Evolutionary conservation across 2,888 invertebrate genomes (phyloP), one percentile per base, ranked within the genome.

Genomic region (Cistogaster globosa): DNA sequence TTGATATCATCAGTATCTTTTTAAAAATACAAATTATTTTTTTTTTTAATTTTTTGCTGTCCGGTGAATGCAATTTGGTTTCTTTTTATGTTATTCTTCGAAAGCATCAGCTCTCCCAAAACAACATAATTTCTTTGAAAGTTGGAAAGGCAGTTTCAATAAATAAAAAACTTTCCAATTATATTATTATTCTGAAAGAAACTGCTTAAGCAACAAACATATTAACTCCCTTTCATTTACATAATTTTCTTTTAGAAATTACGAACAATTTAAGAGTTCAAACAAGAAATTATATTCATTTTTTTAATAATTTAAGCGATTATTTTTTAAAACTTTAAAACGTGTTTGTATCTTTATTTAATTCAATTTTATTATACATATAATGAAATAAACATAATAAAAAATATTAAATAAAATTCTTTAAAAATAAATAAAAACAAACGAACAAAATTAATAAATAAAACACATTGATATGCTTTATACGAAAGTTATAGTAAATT

Each of bases 371-470:
- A 76, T 53, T 72, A 82, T 69, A 53, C 51, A 42, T 71, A 48
- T 67, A 72, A 81, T 57, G 16, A 42, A 75, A 53, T 63, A 81
- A 65, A 74, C 78, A n/a, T n/a, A 78, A 69, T 58, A 67, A 72
- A 63, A 83, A 12, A 12, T 42, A 81, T 63, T 77, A 74, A 81
- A 69, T 77, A 62, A 77, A 84, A 62, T 85, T 78, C 71, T 72
- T 81, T 63, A 77, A 80, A 63, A 72, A 26, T 26, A 2, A 4
- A 26, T 26, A 26, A 26, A 26, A 26, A 81, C 42, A 62, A 78
- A 55, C 60, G 62, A 75, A 51, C 32, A 62, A 69, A 65, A 69
- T 85, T 63, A 53, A 67, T 63, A 60, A 78, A 78, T 22, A 75
- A 79, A 81, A 63, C 26, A 74, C 58, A 78, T 69, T 78, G 32